Base-by-base conservation (phyloP, 2,113 vertebrate species). In the Paedocypris sp. region DNA sequence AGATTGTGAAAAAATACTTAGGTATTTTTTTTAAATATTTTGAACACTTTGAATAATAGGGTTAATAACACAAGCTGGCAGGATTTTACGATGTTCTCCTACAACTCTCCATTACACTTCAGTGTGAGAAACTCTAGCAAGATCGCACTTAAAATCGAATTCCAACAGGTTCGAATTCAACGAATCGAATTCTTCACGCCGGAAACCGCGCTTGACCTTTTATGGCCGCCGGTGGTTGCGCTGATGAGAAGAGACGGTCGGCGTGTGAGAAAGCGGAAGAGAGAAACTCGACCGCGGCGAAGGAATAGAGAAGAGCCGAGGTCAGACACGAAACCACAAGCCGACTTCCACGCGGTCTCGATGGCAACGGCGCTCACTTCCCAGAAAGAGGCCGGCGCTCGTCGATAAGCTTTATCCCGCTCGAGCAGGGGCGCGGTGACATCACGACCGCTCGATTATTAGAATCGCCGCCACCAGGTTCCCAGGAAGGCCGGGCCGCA, bases 351-450 rank as follows among this genome's bases (percentile, higher is more conserved):
- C 46, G 42, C 54, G 63, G 43, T 49, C 23, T 48, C 11, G 41
- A 39, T 43, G 10, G 15, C 52, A 64, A 72, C 52, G 60, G 57
- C 16, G 29, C n/a, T 12, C 2, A 16, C 46, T 77, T 77, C 75
- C 73, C 45, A 66, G 75, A 77, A 77, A 72, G 66, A 23, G 75
- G 66, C 39, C 75, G 73, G 7, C 1, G 9, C 13, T 8, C 35
- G 41, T 42, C 23, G 75, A 77, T 75, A 75, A 68, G 11, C 16
- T 29, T 70, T 73, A 74, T 74, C 74, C 36, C 19, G 28, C 7
- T 1, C 39, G 13, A 26, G 12, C 73, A 68, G 4, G 13, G 42
- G 20, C 26, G 12, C 6, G 3, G 22, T 43, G 45, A 29, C 43
- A 36, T 57, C 38, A 59, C 8, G 4, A 6, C 11, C 10, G 13